A percentile compares a stretch with the other conserved stretches of the same genome.
phyloP scores from a whole-genome alignment of 2,888 invertebrate species.

The Fragum whitleyi region DNA sequence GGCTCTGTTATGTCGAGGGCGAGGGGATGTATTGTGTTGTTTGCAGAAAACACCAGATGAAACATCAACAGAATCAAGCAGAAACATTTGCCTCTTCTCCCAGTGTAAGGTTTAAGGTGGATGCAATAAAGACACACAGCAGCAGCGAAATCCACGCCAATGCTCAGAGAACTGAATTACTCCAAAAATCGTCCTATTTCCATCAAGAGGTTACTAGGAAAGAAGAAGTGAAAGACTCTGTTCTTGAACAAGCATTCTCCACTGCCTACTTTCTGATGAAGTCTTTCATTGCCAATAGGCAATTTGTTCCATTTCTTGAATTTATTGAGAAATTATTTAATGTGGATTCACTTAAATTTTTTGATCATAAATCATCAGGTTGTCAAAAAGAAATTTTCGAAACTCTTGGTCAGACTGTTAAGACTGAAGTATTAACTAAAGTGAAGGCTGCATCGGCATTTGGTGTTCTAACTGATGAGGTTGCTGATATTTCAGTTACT shows the following conservation, averaged over 20 bases:
- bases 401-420: conserved; percentile 33
- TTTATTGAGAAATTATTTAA: conserved; percentile 37
- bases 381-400: conserved; percentile 42
- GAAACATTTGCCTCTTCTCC: conserved; percentile 29
- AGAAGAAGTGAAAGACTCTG: conserved; percentile 17
- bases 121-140: conserved; percentile 32
- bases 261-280: conserved; percentile 54
- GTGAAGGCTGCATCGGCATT: conserved; percentile 36
- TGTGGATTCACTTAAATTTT: conserved; percentile 40
- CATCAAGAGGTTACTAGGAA: conserved; percentile 38
- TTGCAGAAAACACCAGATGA: conserved; percentile 39
- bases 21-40: conserved; percentile 40
- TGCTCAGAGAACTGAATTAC: conserved; percentile 14
- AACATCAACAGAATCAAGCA: conserved; percentile 33
- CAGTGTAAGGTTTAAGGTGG: conserved; percentile 28
- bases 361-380: conserved; percentile 40
- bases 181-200: conserved; percentile 33
- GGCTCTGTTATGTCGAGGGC: conserved; percentile 35
- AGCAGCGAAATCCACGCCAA: not conserved
- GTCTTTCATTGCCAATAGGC: conserved; percentile 46
- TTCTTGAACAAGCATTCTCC: conserved; percentile 37
- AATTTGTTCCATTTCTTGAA: conserved; percentile 36
- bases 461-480: too few relatives aligned
- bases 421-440: conserved; percentile 38
- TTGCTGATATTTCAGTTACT: too few relatives aligned